Evolutionary conservation across 1,140 invertebrate genomes (phyloP).

Genomic region (Formica selysi): DNA sequence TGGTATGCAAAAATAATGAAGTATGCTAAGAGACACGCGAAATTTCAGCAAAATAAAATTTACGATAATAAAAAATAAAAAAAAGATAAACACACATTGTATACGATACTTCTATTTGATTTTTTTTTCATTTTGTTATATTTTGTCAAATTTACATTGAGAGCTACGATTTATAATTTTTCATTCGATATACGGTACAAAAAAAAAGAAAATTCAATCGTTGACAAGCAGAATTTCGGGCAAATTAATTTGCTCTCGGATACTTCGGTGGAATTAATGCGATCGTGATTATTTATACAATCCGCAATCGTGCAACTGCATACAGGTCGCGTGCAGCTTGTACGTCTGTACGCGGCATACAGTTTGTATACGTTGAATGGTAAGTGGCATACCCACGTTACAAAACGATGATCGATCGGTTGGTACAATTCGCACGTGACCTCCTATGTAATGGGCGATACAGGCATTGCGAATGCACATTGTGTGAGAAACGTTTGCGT

Average conservation of each 20-base stretch:
- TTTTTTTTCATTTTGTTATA: background rate
- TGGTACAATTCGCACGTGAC: slow-evolving; percentile 49
- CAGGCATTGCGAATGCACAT: slow-evolving; percentile 29
- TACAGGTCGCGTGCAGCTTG: slow-evolving; percentile 47
- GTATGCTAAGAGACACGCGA: background rate
- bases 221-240: slow-evolving; percentile 8
- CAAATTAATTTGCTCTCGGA: slow-evolving; percentile 16
- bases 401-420: slow-evolving; percentile 59
- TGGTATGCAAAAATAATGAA: slow-evolving; percentile 4
- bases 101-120: background rate
- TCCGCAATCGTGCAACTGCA: slow-evolving; percentile 35
- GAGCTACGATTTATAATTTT: background rate
- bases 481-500: slow-evolving; percentile 30
- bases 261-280: slow-evolving; percentile 28
- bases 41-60: background rate
- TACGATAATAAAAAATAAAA: background rate
- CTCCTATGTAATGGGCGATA: background rate
- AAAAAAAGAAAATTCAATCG: background rate
- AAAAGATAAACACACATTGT: background rate
- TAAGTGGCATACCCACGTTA: slow-evolving; percentile 55
- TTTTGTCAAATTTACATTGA: background rate
- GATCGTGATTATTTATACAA: slow-evolving; percentile 59
- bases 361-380: slow-evolving; percentile 48
- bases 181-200: background rate
- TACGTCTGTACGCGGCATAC: slow-evolving; percentile 41